These are phyloP conservation scores for Macaria liturata DNA, from an alignment of 2,888 invertebrate genomes.

Conservation along the genomic window DNA sequence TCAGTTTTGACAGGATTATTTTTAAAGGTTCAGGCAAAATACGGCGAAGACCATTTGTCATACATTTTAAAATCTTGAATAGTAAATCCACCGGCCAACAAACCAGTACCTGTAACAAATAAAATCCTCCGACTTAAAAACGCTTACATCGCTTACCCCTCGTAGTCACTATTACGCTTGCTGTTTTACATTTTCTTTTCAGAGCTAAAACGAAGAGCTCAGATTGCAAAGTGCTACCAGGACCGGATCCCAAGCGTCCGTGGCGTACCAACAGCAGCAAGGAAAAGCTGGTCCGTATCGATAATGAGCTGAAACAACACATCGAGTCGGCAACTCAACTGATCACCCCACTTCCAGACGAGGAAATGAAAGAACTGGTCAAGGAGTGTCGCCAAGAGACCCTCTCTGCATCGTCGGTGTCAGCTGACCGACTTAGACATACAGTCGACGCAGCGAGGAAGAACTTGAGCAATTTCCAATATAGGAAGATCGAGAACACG, in stretches of 20 bases:
- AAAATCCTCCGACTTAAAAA: no score
- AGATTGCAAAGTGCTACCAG: slow-evolving; percentile 34
- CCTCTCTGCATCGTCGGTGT: slow-evolving; percentile 38
- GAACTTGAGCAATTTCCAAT: slow-evolving; percentile 68
- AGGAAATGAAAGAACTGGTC: slow-evolving; percentile 59
- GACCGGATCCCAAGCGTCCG: slow-evolving; percentile 61
- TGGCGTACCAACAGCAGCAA: slow-evolving; percentile 70
- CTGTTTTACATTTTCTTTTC: slow-evolving; percentile 24
- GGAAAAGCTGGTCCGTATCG: slow-evolving; percentile 66
- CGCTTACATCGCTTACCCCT: no score
- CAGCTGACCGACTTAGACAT: slow-evolving; percentile 51
- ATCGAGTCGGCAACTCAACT: slow-evolving; percentile 51
- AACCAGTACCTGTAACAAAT: no score
- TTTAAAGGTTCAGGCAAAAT: no score
- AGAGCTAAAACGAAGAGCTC: slow-evolving; percentile 49
- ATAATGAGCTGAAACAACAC: slow-evolving; percentile 65
- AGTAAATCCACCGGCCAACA: no score
- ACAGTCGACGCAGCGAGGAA: slow-evolving; percentile 66
- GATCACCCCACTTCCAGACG: slow-evolving; percentile 55
- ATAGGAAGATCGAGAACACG: slow-evolving; percentile 59
- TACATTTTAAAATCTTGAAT: no score
- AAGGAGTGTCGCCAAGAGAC: slow-evolving; percentile 54
- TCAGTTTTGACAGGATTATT: no score
- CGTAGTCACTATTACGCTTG: no score
- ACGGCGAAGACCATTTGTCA: no score